Conservation (phyloP, 2,888 invertebrate genomes). For the Chloroclysta siterata region DNA sequence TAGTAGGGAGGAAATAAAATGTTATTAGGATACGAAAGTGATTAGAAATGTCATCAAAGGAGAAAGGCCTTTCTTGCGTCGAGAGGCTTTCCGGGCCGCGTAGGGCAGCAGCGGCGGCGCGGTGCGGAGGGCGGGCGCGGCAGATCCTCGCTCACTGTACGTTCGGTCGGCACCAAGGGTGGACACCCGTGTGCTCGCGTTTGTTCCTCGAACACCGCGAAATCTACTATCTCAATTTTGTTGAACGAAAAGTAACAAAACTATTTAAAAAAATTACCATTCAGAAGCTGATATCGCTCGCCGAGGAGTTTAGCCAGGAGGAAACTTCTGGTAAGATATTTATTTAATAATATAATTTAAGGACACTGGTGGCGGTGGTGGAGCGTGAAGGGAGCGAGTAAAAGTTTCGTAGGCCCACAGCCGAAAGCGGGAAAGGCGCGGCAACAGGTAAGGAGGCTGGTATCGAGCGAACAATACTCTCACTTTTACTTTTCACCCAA, state of each 20-base stretch:
- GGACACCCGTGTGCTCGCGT: slow-evolving; percentile 50
- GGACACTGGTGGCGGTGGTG: slow-evolving; percentile 38
- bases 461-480: slow-evolving; percentile 69
- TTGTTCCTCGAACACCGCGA: slow-evolving; percentile 46
- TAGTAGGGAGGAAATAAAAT: background rate
- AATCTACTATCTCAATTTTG: slow-evolving; percentile 62
- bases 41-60: slow-evolving; percentile 42
- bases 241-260: slow-evolving; percentile 37
- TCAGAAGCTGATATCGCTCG: slow-evolving; percentile 5
- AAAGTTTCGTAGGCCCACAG: slow-evolving; percentile 62
- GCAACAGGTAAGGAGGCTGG: slow-evolving; percentile 69
- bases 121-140: slow-evolving; percentile 31
- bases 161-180: slow-evolving; percentile 50
- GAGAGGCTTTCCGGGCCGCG: background rate
- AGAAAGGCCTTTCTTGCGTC: slow-evolving; percentile 26
- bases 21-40: slow-evolving; percentile 20
- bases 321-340: slow-evolving; percentile 65
- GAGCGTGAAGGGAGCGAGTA: slow-evolving; percentile 58
- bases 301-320: slow-evolving; percentile 13
- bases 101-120: background rate
- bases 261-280: slow-evolving; percentile 43
- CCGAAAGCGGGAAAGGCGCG: slow-evolving; percentile 61
- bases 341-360: slow-evolving; percentile 41
- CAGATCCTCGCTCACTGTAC: slow-evolving; percentile 28
- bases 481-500: slow-evolving; percentile 68